These are phyloP conservation scores for Zaprionus obscuricornis DNA, from an alignment of 2,888 invertebrate genomes.

Conservation along the genomic window DNA sequence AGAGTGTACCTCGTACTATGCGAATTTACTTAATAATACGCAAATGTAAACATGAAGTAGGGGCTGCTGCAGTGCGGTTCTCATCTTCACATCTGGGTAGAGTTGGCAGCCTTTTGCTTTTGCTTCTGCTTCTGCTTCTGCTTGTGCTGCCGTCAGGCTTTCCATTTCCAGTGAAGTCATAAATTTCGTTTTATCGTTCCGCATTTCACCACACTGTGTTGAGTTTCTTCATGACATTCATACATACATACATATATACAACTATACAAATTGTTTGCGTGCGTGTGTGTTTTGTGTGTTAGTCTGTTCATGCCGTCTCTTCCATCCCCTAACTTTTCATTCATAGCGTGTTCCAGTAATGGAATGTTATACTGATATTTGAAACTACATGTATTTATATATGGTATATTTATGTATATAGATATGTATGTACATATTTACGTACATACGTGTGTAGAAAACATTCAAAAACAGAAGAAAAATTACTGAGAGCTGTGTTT, in stretches of 20 bases:
- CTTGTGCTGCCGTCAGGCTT: not conserved
- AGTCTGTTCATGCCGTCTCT: slow-evolving; percentile 4
- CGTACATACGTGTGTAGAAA: slow-evolving; percentile 8
- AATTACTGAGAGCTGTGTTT: slow-evolving; percentile 9
- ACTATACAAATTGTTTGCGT: slow-evolving; percentile 1
- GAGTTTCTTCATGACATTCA: slow-evolving; percentile 43
- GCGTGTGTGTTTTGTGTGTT: slow-evolving; percentile 21
- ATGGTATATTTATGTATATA: too few relatives aligned
- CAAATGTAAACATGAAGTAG: too few relatives aligned
- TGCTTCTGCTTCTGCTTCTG: slow-evolving; percentile 1
- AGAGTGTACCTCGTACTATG: too few relatives aligned
- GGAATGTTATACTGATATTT: slow-evolving; percentile 60
- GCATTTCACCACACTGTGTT: slow-evolving; percentile 56
- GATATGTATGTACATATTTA: slow-evolving; percentile 11
- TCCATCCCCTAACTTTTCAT: slow-evolving; percentile 72
- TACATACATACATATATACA: not conserved
- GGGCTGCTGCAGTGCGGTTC: slow-evolving; percentile 4
- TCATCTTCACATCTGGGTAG: slow-evolving; percentile 17
- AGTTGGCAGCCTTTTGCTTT: slow-evolving; percentile 17
- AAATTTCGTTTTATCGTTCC: slow-evolving; percentile 27
- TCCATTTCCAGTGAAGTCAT: slow-evolving; percentile 38
- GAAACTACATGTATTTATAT: slow-evolving; percentile 22
- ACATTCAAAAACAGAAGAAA: slow-evolving; percentile 22
- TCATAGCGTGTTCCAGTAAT: slow-evolving; percentile 70
- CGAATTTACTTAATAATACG: too few relatives aligned